Base-by-base conservation (phyloP, 1,140 invertebrate genomes). In the Saccostrea glomerata region DNA sequence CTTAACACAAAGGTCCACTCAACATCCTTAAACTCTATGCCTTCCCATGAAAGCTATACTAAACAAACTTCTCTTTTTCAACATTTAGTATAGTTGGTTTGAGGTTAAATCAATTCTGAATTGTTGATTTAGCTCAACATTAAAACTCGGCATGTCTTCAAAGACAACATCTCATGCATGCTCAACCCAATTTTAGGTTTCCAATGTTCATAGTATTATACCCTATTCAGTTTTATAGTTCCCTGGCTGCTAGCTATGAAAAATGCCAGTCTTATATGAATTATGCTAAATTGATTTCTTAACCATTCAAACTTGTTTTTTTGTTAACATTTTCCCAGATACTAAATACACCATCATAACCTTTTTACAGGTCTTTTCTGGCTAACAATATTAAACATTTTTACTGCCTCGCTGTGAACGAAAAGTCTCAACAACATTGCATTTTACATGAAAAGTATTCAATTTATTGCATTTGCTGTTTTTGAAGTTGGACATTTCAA, bases 271-370 rank as follows among this genome's bases (percentile, higher is more conserved):
- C 60, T n/a, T 66, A 66, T 23, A 66, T n/a, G 60, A n/a, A 66
- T 66, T 66, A 66, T 66, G 23, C n/a, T n/a, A 66, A 66, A 66
- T 66, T 66, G 60, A 66, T 66, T 23, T 66, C 60, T 23, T n/a
- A 66, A n/a, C 60, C 60, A 66, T 66, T 66, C 47, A 47, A 66
- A 66, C 60, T 23, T 20, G 17, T 66, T 66, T 66, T 66, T 9
- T n/a, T 17, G 9, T 66, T 66, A 20, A 66, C 47, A 47, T 47
- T 47, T 36, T 47, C 47, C 47, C 47, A 47, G 47, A 47, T 47
- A 47, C 47, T 47, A 47, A 47, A 47, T 47, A 47, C 47, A 47
- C 47, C 5, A 47, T 47, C 47, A 47, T 47, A 47, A 9, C 47
- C 47, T 9, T 47, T 36, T 6, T 47, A 47, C 47, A 9, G 9